Evolutionary conservation across 23 tunicate species (phyloP).

Genomic region (Trididemnum clinides): DNA sequence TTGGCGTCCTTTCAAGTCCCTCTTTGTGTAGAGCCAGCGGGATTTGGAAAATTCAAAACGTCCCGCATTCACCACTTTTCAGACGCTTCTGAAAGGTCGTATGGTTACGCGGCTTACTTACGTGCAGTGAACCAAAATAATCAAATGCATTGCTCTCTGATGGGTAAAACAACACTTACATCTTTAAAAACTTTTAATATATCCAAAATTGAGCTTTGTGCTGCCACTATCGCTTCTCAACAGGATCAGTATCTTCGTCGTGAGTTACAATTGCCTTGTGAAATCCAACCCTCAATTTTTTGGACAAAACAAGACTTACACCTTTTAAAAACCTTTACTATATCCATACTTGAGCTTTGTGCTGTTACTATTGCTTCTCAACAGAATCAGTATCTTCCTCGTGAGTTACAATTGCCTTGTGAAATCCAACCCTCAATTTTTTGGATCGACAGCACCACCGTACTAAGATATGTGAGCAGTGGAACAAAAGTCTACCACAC

Average conservation of each 20-base stretch:
- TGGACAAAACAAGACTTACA: slow-evolving; percentile 32
- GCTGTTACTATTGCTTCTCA: slow-evolving; percentile 20
- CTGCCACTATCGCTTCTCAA: slow-evolving; percentile 15
- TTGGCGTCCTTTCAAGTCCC: background rate
- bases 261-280: slow-evolving; percentile 1
- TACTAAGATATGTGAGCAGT: slow-evolving; percentile 25
- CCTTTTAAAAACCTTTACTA: slow-evolving; percentile 25
- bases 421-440: background rate
- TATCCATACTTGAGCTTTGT: slow-evolving; percentile 27
- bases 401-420: slow-evolving; percentile 2
- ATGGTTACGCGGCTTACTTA: slow-evolving; percentile 39
- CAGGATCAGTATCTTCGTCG: background rate
- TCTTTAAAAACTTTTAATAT: slow-evolving; percentile 23
- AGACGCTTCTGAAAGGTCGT: slow-evolving; percentile 32
- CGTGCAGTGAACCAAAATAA: background rate
- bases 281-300: background rate
- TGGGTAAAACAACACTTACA: slow-evolving; percentile 31
- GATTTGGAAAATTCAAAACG: background rate
- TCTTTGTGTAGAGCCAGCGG: slow-evolving; percentile 14
- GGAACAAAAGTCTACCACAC: slow-evolving; percentile 5
- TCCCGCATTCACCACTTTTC: slow-evolving; percentile 35
- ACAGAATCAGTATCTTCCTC: background rate
- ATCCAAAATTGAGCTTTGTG: slow-evolving; percentile 25
- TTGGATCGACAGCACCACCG: slow-evolving; percentile 53
- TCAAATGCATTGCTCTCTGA: slow-evolving; percentile 18